These are phyloP conservation scores for Caenorhabditis japonica DNA, from an alignment of 2,888 invertebrate genomes.

Conservation along the genomic window DNA sequence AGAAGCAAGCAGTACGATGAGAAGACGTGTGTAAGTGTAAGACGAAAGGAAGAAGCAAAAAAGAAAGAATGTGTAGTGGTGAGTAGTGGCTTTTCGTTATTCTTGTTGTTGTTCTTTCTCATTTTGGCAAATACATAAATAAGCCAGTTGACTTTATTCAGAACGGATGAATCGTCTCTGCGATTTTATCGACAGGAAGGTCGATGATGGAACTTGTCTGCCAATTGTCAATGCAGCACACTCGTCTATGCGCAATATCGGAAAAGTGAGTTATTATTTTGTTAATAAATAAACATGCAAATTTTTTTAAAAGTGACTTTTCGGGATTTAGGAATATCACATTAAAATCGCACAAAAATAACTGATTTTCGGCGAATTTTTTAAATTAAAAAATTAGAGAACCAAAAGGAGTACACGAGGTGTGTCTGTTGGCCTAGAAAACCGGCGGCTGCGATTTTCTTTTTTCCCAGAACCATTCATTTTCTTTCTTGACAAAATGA, in stretches of 20 bases:
- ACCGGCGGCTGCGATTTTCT: too few species aligned
- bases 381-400: too few species aligned
- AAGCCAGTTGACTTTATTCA: conserved; percentile 15
- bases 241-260: conserved; percentile 27
- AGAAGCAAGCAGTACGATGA: conserved; percentile 33
- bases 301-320: too few species aligned
- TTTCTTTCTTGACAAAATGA: too few species aligned
- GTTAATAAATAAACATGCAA: too few species aligned
- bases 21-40: conserved; percentile 24
- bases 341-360: too few species aligned
- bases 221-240: conserved; percentile 31
- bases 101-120: too few species aligned
- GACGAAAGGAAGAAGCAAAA: background rate
- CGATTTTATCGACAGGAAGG: conserved; percentile 33
- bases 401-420: too few species aligned
- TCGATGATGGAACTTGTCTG: conserved; percentile 45
- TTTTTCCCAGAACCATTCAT: too few species aligned
- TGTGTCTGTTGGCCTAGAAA: too few species aligned
- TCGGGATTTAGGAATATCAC: too few species aligned
- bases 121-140: background rate
- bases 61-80: conserved; percentile 44
- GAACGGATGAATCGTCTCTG: conserved; percentile 35
- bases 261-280: conserved; percentile 36
- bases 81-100: conserved; percentile 21
- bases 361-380: too few species aligned